Evolutionary conservation across 1,140 invertebrate genomes (phyloP).

Genomic region (Semibalanus balanoides): DNA sequence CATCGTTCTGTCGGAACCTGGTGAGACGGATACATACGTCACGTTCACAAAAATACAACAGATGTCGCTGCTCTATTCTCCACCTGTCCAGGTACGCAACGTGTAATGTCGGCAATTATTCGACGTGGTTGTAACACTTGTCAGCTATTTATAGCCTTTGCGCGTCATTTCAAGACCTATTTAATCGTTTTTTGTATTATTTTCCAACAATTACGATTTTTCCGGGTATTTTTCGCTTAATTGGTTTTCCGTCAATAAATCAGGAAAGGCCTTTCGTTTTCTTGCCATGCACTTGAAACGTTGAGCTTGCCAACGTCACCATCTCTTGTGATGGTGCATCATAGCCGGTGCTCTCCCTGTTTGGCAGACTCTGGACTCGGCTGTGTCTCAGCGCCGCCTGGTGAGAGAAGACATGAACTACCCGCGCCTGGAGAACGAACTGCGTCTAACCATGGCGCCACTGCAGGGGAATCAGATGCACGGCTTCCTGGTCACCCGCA

Average conservation of each 20-base stretch:
- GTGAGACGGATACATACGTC: neutral
- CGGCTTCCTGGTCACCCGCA: neutral
- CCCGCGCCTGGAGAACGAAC: neutral
- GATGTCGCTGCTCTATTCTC: neutral
- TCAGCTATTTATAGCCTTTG: too few species aligned
- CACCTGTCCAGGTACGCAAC: neutral
- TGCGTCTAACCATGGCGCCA: neutral
- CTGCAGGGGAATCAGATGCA: neutral
- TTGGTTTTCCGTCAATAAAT: too few species aligned
- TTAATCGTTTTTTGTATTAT: too few species aligned
- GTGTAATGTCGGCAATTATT: neutral
- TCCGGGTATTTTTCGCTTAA: too few species aligned
- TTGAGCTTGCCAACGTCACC: neutral
- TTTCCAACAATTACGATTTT: too few species aligned
- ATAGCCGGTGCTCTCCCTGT: neutral
- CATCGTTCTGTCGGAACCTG: neutral
- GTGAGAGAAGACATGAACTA: neutral
- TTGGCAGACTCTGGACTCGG: neutral
- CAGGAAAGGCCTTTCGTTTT: too few species aligned
- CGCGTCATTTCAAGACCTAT: too few species aligned
- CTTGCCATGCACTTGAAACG: slow-evolving; percentile 2
- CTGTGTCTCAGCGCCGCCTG: neutral
- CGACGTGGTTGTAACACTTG: too few species aligned
- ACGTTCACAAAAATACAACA: neutral
- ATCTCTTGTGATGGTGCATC: neutral